A percentile compares a stretch with the other conserved stretches of the same genome.
Evolutionary conservation across 2,888 invertebrate species (phyloP).

Genomic region (Xylota sylvarum): DNA sequence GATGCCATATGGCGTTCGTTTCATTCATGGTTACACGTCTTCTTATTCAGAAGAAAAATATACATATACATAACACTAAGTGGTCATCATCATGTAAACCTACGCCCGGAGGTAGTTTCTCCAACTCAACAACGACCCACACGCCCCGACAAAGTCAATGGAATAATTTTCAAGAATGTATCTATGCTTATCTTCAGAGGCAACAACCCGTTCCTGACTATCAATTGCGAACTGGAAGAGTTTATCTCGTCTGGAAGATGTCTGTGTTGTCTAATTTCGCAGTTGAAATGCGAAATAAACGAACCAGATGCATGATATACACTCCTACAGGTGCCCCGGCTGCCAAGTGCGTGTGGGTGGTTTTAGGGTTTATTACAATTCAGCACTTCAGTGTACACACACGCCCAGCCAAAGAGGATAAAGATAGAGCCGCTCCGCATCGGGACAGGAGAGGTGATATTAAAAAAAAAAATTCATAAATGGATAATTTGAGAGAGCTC

Average conservation of each 20-base stretch:
- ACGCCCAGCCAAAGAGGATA: conserved; percentile 30
- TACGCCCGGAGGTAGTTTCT: conserved; percentile 56
- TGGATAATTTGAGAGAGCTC: conserved; percentile 42
- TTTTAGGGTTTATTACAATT: conserved; percentile 52
- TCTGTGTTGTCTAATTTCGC: conserved; percentile 58
- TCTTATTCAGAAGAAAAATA: neutral
- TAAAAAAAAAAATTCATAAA: conserved; percentile 23
- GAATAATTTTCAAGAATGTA: conserved; percentile 34
- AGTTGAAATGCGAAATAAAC: conserved; percentile 49
- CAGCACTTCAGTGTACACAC: conserved; percentile 34
- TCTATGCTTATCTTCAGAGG: neutral
- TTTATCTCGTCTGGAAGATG: conserved; percentile 56
- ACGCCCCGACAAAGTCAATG: conserved; percentile 34
- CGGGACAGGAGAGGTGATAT: conserved; percentile 14
- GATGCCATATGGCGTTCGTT: conserved; percentile 58
- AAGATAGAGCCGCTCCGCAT: neutral
- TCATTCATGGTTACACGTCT: conserved; percentile 27
- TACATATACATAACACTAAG: conserved; percentile 56
- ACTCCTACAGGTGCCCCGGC: conserved; percentile 63
- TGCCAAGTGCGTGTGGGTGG: conserved; percentile 44
- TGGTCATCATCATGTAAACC: conserved; percentile 72
- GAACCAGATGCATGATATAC: conserved; percentile 37
- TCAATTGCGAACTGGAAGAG: conserved; percentile 27
- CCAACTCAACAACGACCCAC: conserved; percentile 54
- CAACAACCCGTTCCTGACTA: neutral